Percentiles rank a stretch among this genome's conserved stretches.
These are phyloP conservation scores for Hypanus sabinus DNA, from an alignment of 2,113 vertebrate species.

Conservation along the genomic window DNA sequence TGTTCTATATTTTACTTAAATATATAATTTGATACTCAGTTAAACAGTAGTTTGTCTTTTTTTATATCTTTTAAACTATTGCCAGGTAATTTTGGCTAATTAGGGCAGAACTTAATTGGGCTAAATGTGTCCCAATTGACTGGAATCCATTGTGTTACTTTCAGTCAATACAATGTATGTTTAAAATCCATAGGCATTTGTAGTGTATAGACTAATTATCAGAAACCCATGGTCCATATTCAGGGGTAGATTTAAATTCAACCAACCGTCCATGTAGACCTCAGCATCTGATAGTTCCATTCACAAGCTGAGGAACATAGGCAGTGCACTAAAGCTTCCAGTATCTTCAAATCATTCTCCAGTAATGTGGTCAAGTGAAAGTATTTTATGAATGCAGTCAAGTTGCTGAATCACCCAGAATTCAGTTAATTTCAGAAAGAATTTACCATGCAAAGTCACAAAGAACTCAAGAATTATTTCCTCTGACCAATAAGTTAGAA, in stretches of 20 bases:
- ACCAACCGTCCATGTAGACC: not conserved
- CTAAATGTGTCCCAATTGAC: no score
- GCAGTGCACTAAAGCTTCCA: not conserved
- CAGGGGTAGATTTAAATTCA: not conserved
- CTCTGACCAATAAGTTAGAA: not conserved
- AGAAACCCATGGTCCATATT: not conserved
- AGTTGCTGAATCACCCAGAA: not conserved
- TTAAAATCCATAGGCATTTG: not conserved
- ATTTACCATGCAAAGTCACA: not conserved
- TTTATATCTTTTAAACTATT: no score
- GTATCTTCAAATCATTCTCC: not conserved
- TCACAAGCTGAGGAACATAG: not conserved
- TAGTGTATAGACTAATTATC: not conserved
- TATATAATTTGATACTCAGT: no score
- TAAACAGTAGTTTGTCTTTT: no score
- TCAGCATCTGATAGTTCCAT: not conserved
- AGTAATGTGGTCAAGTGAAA: no score
- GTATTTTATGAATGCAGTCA: no score
- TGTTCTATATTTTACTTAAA: no score
- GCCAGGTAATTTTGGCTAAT: no score
- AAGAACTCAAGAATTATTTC: not conserved
- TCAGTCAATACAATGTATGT: not conserved
- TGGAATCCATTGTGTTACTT: no score
- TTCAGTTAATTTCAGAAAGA: not conserved
- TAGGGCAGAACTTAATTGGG: no score